Percentiles rank a stretch among this genome's conserved stretches.
phyloP scores from a whole-genome alignment of 2,888 invertebrate species.

The Tetragonula carbonaria region DNA sequence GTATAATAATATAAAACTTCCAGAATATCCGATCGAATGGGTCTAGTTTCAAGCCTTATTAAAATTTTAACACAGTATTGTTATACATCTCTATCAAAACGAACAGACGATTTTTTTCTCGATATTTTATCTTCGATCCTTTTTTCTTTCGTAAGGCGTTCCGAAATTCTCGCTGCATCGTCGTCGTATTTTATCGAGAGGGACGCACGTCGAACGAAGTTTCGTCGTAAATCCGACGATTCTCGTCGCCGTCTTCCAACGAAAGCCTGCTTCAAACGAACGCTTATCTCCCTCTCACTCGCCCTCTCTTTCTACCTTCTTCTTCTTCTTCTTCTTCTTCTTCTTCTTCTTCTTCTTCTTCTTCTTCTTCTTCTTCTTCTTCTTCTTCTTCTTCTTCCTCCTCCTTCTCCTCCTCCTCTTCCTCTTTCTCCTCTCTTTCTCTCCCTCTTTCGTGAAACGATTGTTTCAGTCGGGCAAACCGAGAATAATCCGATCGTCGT shows the following conservation, averaged over 20 bases:
- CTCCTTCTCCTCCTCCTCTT: neutral
- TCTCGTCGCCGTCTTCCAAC: conserved; percentile 17
- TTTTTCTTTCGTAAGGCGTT: neutral
- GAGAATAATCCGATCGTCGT: conserved; percentile 27
- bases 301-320: conserved; percentile 15
- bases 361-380: too few relatives aligned
- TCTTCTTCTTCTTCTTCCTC: neutral
- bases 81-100: too few relatives aligned
- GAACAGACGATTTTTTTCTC: neutral
- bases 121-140: neutral
- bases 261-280: conserved; percentile 17
- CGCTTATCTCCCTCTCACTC: conserved; percentile 31
- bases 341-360: too few relatives aligned
- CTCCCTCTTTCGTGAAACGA: conserved; percentile 1
- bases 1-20: too few relatives aligned
- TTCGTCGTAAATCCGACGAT: conserved; percentile 20
- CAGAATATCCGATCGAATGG: too few relatives aligned
- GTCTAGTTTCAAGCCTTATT: too few relatives aligned
- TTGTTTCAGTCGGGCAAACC: conserved; percentile 26
- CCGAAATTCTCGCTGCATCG: neutral
- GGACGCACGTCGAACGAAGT: conserved; percentile 14
- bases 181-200: conserved; percentile 13
- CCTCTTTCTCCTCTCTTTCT: neutral
- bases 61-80: too few relatives aligned
- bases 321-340: neutral